Evolutionary conservation across 2,113 vertebrate genomes (phyloP).

Genomic region (Varanus salvator): DNA sequence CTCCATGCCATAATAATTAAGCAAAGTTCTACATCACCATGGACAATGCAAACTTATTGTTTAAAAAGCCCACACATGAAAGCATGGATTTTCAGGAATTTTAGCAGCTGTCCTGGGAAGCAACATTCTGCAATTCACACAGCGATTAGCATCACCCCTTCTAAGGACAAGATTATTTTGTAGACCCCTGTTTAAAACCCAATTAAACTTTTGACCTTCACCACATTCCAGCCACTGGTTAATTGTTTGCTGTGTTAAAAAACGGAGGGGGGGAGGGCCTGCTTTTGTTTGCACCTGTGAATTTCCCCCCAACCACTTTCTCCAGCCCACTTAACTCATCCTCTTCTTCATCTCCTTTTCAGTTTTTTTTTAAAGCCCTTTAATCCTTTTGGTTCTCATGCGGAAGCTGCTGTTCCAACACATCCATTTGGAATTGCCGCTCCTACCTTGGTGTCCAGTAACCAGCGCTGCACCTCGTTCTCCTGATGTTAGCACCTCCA

Average conservation of each 20-base stretch:
- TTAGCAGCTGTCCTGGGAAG: not conserved
- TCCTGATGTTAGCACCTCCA: too few relatives aligned
- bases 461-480: too few relatives aligned
- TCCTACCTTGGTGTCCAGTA: too few relatives aligned
- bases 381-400: not conserved
- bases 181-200: slow-evolving; percentile 26
- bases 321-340: not conserved
- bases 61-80: not conserved
- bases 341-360: slow-evolving; percentile 12
- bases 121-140: slow-evolving; percentile 13
- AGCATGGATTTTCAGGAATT: not conserved
- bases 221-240: slow-evolving; percentile 13
- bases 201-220: slow-evolving; percentile 43
- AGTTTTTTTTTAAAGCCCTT: not conserved
- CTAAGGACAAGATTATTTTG: slow-evolving; percentile 20
- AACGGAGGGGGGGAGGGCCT: not conserved
- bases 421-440: not conserved
- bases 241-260: slow-evolving; percentile 17
- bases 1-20: not conserved
- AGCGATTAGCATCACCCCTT: not conserved
- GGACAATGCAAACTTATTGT: not conserved
- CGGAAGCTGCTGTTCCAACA: not conserved
- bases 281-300: slow-evolving; percentile 37
- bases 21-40: not conserved
- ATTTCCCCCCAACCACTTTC: slow-evolving; percentile 6